Evolutionary conservation across 64 coral and sea anemone genomes (phyloP).

Genomic region (Dendrophyllia cribrosa): DNA sequence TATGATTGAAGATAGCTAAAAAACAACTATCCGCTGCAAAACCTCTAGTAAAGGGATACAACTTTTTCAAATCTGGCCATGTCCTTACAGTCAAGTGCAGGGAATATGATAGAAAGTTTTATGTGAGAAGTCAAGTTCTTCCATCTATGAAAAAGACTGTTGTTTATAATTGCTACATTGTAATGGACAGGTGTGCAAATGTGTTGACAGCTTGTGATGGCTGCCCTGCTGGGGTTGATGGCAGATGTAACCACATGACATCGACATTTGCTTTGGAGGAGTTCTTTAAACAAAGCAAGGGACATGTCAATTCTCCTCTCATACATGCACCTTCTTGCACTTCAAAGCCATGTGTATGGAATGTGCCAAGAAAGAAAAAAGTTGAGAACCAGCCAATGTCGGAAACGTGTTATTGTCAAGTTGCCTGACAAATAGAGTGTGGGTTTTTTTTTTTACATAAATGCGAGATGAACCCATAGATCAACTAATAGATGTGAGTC

Average conservation of each 20-base stretch:
- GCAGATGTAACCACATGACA: constrained; percentile 56
- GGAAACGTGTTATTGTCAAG: too few relatives aligned
- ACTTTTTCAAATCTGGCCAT: constrained; percentile 70
- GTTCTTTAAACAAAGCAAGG: constrained; percentile 25
- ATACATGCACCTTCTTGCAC: constrained; percentile 56
- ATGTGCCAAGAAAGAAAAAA: constrained; percentile 2
- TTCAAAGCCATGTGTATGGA: constrained; percentile 50
- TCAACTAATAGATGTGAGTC: too few relatives aligned
- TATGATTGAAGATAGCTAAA: constrained; percentile 15
- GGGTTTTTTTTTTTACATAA: too few relatives aligned
- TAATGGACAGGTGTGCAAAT: constrained; percentile 16
- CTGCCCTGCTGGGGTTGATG: constrained; percentile 70
- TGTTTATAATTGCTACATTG: constrained; percentile 47
- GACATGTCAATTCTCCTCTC: neutral
- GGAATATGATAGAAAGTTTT: constrained; percentile 31
- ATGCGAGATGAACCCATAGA: too few relatives aligned
- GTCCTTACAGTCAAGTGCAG: constrained; percentile 34
- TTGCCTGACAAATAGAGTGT: too few relatives aligned
- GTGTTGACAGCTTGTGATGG: constrained; percentile 15
- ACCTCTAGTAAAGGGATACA: constrained; percentile 31
- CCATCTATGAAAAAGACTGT: constrained; percentile 81
- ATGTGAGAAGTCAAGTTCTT: constrained; percentile 62
- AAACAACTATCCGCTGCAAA: constrained; percentile 57
- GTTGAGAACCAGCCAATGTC: constrained; percentile 8
- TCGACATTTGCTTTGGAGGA: constrained; percentile 25